Base-by-base conservation (phyloP, 2,888 invertebrate genomes). In the Acheta domesticus region DNA sequence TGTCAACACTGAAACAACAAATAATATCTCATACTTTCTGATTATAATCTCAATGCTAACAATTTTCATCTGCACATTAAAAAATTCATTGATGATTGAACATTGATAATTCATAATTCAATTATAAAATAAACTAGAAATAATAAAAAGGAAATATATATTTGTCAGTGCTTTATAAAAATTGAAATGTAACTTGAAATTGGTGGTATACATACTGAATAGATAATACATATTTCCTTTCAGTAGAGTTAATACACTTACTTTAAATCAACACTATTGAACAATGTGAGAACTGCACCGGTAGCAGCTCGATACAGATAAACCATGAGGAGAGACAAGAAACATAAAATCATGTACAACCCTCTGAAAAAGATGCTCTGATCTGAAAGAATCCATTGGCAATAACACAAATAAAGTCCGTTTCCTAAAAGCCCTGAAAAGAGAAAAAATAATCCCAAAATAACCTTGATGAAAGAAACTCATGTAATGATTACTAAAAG, bases 271-370 rank as follows among this genome's bases (percentile, higher is more conserved):
- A 62, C 62, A n/a, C 0, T 62, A 62, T 62, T 5, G 4, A 14
- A 62, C 62, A 62, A n/a, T 19, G 14, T 62, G 14, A 62, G 62
- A 62, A 82, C 81, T 74, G 75, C 80, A 5, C 82, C 82, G 14
- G 81, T 77, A 23, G 83, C 82, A 21, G 81, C 78, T 16, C 81
- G 80, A 48, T 82, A 83, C 79, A 77, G 82, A 83, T 86, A 87
- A 81, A 86, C 84, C 49, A 85, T 85, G 23, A 82, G 50, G 49
- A 84, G 83, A n/a, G 84, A 79, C 77, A 82, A 74, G 23, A 77
- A 23, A 81, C 85, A 84, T 23, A 85, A 76, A 3, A 85, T 8
- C 14, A n/a, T 50, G 20, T 78, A 36, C 48, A 78, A 48, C 14
- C 48, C 20, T 48, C 19, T 75, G 11, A 11, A 11, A 11, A n/a